Base-by-base conservation (phyloP, 2,888 invertebrate species). In the Capitulum mitella region DNA sequence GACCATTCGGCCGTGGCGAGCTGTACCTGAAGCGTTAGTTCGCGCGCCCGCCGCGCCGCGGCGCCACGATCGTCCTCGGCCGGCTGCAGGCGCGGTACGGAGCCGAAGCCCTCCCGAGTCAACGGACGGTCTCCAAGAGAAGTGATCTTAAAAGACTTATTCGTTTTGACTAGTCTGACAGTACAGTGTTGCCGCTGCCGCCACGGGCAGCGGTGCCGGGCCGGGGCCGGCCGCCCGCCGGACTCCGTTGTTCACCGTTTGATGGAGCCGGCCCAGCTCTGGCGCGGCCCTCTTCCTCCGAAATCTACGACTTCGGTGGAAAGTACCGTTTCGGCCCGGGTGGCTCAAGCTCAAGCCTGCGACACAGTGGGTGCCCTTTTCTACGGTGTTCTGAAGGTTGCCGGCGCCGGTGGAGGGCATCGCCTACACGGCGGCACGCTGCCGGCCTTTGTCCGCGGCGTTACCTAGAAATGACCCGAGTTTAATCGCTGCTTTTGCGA, bases 91-190 rank as follows among this genome's bases (percentile, higher is more conserved):
- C 12, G 29, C 29, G 29, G 29, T 19, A 43, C 43, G 6, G n/a
- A 43, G 43, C 43, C 5, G 6, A 12, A 5, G 43, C 43, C 34
- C 64, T 32, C 34, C 40, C 70, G 70, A 37, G 58, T 29, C 58
- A 54, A 29, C 58, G 26, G 26, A 8, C 70, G 10, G 70, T 70
- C 40, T 40, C 37, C 70, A 70, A 70, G 70, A 70, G 40, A 70
- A 70, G 70, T 70, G 70, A 70, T 70, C 70, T 70, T 70, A 40
- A 70, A 70, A 40, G 70, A 70, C 70, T 64, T 70, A 70, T 70
- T 26, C 3, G 2, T 58, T 12, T 37, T 40, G 70, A 37, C 70
- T 70, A 70, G 70, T 70, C 70, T 70, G 70, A 5, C 40, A 37
- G 70, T 40, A 37, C 40, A 37, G 70, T 58, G 58, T 10, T 29